Percentiles rank a stretch among this genome's conserved stretches.
Conservation (phyloP, 2,797 vertebrate genomes). For the Platalea minor region DNA sequence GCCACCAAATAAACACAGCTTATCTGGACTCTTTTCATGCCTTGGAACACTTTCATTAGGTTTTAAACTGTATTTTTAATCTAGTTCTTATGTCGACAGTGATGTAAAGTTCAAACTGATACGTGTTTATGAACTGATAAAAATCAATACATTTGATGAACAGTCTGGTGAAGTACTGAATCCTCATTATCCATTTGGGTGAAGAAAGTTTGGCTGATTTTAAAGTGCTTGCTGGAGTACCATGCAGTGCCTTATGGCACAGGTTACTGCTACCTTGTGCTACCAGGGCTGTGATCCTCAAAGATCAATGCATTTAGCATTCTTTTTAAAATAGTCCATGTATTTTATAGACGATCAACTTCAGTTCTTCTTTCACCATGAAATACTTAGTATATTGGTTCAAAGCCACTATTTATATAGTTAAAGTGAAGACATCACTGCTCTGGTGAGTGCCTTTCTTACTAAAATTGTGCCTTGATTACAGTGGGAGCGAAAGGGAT, state of each 20-base stretch:
- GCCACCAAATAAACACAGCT: background rate
- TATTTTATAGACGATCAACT: background rate
- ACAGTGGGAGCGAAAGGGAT: background rate
- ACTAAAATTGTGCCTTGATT: background rate
- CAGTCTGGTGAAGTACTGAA: background rate
- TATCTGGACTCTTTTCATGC: background rate
- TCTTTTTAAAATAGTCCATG: background rate
- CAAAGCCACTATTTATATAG: background rate
- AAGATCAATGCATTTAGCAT: background rate
- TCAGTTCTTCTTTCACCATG: background rate
- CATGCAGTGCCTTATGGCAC: background rate
- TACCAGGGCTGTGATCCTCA: background rate
- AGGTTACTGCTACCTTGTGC: background rate
- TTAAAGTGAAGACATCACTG: background rate
- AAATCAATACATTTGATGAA: background rate
- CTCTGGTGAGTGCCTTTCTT: background rate
- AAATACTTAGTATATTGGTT: background rate
- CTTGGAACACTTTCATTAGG: background rate
- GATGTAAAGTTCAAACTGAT: background rate
- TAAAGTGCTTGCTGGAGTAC: background rate
- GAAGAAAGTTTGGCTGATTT: background rate
- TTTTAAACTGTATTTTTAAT: constrained; percentile 1
- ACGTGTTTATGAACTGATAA: background rate
- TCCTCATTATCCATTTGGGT: background rate
- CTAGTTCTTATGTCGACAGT: background rate